Evolutionary conservation across 2,113 vertebrate species (phyloP).

Genomic region (Engystomops pustulosus): DNA sequence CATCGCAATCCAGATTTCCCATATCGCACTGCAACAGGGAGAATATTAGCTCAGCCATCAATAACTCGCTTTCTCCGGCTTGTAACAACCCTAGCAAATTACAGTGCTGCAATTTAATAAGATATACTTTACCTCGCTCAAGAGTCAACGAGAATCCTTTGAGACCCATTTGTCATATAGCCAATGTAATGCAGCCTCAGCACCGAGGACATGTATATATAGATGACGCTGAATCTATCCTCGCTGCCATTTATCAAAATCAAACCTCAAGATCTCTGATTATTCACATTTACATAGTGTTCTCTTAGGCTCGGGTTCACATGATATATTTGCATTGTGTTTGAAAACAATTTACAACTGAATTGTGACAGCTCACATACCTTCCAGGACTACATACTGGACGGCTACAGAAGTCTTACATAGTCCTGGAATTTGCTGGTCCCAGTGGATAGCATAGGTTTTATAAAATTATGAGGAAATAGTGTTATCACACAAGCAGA

Average conservation of each 20-base stretch:
- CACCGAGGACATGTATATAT: not conserved
- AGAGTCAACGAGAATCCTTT: not conserved
- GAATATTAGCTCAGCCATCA: not conserved
- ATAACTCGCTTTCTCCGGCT: not conserved
- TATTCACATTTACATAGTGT: too few relatives aligned
- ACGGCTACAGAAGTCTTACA: too few relatives aligned
- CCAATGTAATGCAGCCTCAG: slow-evolving; percentile 16
- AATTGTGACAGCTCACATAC: too few relatives aligned
- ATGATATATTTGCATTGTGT: too few relatives aligned
- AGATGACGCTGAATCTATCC: not conserved
- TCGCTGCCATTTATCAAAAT: slow-evolving; percentile 16
- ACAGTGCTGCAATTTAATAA: not conserved
- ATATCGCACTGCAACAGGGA: not conserved
- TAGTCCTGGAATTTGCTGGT: too few relatives aligned
- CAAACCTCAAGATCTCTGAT: not conserved
- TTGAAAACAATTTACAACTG: too few relatives aligned
- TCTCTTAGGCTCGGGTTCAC: too few relatives aligned
- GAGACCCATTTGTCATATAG: slow-evolving; percentile 15
- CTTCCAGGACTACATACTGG: too few relatives aligned
- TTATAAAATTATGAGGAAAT: too few relatives aligned
- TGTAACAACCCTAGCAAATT: not conserved
- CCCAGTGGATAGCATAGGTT: too few relatives aligned
- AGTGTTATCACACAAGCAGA: too few relatives aligned
- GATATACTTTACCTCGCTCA: not conserved
- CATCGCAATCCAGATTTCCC: not conserved